Evolutionary conservation across 1,140 invertebrate species (phyloP), one percentile per base, ranked within the genome.

Genomic region (Cydia amplana): DNA sequence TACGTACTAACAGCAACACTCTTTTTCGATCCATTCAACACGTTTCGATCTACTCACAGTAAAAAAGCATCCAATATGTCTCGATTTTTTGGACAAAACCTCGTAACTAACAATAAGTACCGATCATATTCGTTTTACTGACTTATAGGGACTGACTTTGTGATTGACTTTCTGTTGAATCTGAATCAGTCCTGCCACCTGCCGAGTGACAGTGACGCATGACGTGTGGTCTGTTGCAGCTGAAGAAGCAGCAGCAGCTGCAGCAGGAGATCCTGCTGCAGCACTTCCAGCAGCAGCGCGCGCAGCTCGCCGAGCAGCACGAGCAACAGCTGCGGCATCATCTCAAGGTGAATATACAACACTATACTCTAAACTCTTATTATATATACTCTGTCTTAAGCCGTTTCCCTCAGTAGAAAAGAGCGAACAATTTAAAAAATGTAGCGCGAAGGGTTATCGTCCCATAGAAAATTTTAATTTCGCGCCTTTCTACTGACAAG

Each of bases 241-340:
- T 98, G 87, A 97, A 98, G 94, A 97, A 98, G 92, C 96, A 97
- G 81, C 97, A 98, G 90, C 96, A 98, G 85, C 92, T 98, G 82
- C 97, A 98, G 86, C 97, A 98, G 83, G 97, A 98, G 90, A 95
- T 98, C 79, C 94, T 98, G 72, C 93, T 97, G 72, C 96, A 98
- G 85, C 96, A 97, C 85, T 98, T 97, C 91, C 96, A 98, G 83
- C 96, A 96, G 76, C 97, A 98, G 86, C 96, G 97, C 81, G 96
- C 97, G 87, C 96, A 98, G 89, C 94, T 98, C 82, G 96, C 96
- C 72, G 95, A 97, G 84, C 95, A 98, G 85, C 97, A 98, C 92
- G 97, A 98, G 91, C 95, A 97, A 80, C 97, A 98, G 91, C 93
- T 97, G 80, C 95, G 97, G 89, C 97, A 97, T 84, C 96, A 97